Conservation (phyloP, 2,797 vertebrate genomes). For the Pteronotus mesoamericanus region DNA sequence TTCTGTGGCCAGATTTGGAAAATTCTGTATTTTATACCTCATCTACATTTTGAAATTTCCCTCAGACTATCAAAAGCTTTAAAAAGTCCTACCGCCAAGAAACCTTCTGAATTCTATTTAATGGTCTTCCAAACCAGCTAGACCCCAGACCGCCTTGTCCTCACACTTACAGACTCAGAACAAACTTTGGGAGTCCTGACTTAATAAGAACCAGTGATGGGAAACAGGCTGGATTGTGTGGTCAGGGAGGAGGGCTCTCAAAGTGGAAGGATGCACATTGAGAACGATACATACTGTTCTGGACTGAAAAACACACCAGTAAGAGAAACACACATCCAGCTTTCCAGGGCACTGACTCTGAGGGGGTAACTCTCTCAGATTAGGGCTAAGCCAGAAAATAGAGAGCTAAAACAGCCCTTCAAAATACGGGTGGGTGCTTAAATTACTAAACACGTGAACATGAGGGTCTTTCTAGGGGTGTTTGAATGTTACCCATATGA, state of each 20-base stretch:
- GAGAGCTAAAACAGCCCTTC: too few species aligned
- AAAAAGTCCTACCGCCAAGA: neutral
- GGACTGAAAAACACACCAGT: neutral
- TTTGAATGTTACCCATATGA: neutral
- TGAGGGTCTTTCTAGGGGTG: neutral
- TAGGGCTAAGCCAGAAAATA: neutral
- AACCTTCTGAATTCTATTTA: neutral
- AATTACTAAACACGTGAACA: rapidly evolving
- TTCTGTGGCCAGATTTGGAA: neutral
- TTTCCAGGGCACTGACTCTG: too few species aligned
- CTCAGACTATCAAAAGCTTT: neutral
- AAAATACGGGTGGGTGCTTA: neutral
- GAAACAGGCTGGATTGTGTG: rapidly evolving
- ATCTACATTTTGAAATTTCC: neutral
- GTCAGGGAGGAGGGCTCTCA: neutral
- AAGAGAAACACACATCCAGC: neutral
- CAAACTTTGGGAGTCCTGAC: neutral
- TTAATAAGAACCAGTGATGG: rapidly evolving
- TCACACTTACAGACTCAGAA: neutral
- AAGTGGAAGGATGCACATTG: neutral
- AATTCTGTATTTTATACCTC: neutral
- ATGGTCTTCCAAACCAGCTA: neutral
- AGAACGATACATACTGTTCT: neutral
- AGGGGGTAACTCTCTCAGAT: neutral
- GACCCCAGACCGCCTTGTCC: neutral